Base-by-base conservation (phyloP, 1,140 invertebrate genomes). In the Leucophenga varia region DNA sequence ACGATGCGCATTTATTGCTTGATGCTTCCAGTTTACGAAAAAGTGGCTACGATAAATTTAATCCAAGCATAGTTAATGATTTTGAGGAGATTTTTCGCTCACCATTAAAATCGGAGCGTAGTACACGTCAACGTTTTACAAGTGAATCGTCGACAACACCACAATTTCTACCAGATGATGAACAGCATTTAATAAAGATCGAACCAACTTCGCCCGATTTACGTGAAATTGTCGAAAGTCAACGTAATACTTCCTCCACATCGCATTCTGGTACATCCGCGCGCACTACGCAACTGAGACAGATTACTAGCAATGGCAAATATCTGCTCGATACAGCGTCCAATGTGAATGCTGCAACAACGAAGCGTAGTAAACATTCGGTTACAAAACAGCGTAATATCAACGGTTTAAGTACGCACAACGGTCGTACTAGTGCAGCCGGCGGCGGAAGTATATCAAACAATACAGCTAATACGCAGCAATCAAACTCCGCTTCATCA, bases 81-180 rank as follows among this genome's bases (percentile, higher is more conserved):
- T 45, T 75, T 21, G 72, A 75, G 55, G 72, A 75, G 31, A 75
- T 75, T 18, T 35, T 75, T 12, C 58, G 73, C 28, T 75, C 72
- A 32, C 73, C 73, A 1, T 53, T 63, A 0, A 75, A 75, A 31
- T 55, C 58, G 30, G 64, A 72, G 31, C 54, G 57, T 1, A 68
- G 61, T 21, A 14, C 57, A 2, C 55, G 64, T 0, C 52, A 71
- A 35, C 61, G 67, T 14, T 71, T 68, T 17, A 67, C 58, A 21
- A 74, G 64, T 34, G 71, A 71, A 47, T 67, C 61, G 0, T 67
- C 67, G 14, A 71, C 56, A 21, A 67, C 59, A 21, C 69, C 55
- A 4, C 69, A 72, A 14, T 72, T 64, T 42, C 44, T 72, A 36
- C 60, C 57, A 9, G 59, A 55, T 20, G 59, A 70, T 31, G 61